phyloP scores from a whole-genome alignment of 2,113 vertebrate species.

The Physeter macrocephalus region DNA sequence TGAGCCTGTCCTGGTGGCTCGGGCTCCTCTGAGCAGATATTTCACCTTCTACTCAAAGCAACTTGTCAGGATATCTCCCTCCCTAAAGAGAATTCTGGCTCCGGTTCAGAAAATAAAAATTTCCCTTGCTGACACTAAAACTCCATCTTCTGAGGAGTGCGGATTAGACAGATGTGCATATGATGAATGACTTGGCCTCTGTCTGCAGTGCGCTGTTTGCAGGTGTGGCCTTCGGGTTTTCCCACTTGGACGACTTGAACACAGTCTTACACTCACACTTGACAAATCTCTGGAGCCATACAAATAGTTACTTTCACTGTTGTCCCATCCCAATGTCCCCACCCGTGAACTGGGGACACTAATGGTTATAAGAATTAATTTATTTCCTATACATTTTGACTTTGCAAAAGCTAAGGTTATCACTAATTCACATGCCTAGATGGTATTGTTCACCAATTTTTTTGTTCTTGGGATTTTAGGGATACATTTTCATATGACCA shows the following conservation, averaged over 20 bases:
- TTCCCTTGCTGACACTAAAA: background rate
- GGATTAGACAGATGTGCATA: background rate
- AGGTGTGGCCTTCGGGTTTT: background rate
- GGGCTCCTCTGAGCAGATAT: background rate
- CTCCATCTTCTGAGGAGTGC: background rate
- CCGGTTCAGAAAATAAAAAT: background rate
- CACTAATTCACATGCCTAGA: background rate
- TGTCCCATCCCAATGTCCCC: background rate
- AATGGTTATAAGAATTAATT: background rate
- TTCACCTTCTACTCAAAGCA: background rate
- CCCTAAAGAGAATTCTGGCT: background rate
- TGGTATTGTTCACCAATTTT: background rate
- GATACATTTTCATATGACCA: background rate
- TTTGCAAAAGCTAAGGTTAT: background rate
- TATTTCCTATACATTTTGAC: background rate
- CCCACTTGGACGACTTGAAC: fast-evolving
- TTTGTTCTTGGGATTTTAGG: background rate
- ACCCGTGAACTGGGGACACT: background rate
- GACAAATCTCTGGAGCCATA: background rate
- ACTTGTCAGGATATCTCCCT: background rate
- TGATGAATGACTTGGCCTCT: background rate
- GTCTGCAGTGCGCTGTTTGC: background rate
- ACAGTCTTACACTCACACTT: too few relatives aligned
- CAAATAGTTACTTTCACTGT: background rate
- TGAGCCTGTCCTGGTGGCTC: too few relatives aligned